Evolutionary conservation across 2,113 vertebrate genomes (phyloP), one percentile per base, ranked within the genome.

Genomic region (Capreolus pygargus): DNA sequence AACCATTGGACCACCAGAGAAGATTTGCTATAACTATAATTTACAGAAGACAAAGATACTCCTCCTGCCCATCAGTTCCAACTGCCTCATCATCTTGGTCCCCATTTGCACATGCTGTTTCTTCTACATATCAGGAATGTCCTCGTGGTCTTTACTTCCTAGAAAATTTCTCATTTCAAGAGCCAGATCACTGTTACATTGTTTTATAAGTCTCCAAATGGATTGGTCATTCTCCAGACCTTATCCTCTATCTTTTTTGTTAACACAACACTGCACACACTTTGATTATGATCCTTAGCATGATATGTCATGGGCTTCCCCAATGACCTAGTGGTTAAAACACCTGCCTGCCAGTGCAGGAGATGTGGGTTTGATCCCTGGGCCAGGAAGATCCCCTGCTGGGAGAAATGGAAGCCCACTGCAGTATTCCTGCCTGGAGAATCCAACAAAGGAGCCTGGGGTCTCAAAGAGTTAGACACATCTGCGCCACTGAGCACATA

Each of bases 391-490:
- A 76, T 76, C 23, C 12, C 23, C 36, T 25, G 36, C 25, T 43
- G 23, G 36, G 27, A 39, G 6, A 43, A 76, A 76, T 43, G 23
- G 36, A 6, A 76, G 21, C 36, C 70, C 12, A 76, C 36, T 25
- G 11, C 36, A 43, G 23, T 43, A 76, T 76, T 70, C 12, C 27
- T 76, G 36, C 11, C 36, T 76, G 23, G 12, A 76, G 36, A 74
- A 39, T 43, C 67, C 70, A 43, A 43, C 21, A 43, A 36, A 43
- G 12, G 21, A 76, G 11, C 0, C 21, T 76, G 6, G 12, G 36
- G 36, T 76, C 12, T 39, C 70, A 76, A 27, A 76, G 70, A 43
- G 23, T 7, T 0, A 0, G 36, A 76, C 6, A 27, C 70, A 76
- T 43, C 23, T 27, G 23, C 43, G 23, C 12, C 0, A 14, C 36